These are phyloP conservation scores for Ceyx melanurus DNA, from an alignment of 2,113 vertebrate genomes.

Conservation along the genomic window DNA sequence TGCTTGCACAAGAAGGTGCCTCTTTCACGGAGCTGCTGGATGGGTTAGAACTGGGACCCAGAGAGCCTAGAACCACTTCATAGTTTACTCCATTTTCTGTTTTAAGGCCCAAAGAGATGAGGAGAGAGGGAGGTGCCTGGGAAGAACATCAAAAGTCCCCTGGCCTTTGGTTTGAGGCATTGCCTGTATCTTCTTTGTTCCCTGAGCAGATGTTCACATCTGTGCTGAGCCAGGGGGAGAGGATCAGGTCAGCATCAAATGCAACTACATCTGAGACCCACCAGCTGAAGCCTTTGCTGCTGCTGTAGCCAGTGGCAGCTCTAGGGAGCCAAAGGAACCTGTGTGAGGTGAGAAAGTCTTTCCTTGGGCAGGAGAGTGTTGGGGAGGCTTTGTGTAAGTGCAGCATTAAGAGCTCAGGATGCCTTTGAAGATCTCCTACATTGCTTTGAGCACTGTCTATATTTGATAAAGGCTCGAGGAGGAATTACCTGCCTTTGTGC, in stretches of 20 bases:
- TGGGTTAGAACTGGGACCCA: background rate
- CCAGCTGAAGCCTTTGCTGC: background rate
- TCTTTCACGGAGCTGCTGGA: background rate
- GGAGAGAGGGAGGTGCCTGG: background rate
- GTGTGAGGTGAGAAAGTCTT: background rate
- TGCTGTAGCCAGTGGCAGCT: background rate
- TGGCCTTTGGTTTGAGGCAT: background rate
- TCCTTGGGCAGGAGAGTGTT: background rate
- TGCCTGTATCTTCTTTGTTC: background rate
- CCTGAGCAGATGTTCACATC: background rate
- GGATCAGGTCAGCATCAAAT: background rate
- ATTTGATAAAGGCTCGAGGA: background rate
- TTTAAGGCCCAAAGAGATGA: background rate
- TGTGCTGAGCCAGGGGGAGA: background rate
- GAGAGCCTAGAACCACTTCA: background rate
- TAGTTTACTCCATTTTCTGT: background rate
- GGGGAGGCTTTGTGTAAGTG: accelerated
- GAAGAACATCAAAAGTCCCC: background rate
- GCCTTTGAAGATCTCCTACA: background rate
- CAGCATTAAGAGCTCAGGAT: background rate
- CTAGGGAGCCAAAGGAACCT: background rate
- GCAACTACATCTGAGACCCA: background rate
- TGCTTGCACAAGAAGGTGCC: background rate
- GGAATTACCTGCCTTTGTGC: background rate
- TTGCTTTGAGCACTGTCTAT: background rate